Conservation (phyloP, 2,888 invertebrate genomes). For the Thumatha senex region DNA sequence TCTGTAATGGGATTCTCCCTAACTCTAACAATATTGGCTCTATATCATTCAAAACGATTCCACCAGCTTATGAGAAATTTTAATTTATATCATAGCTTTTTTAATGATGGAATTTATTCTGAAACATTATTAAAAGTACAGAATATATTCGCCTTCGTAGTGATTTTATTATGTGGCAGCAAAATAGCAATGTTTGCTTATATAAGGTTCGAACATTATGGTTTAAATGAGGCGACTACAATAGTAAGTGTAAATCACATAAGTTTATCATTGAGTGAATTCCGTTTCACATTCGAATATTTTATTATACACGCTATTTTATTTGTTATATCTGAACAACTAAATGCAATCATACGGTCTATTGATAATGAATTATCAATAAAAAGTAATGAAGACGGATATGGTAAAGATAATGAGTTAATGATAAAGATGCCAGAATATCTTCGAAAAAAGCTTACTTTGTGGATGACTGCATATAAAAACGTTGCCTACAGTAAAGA, state of each 20-base stretch:
- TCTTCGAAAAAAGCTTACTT: slow-evolving; percentile 21
- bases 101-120: slow-evolving; percentile 11
- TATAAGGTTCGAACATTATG: not conserved
- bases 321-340: slow-evolving; percentile 38
- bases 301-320: slow-evolving; percentile 32
- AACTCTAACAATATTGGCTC: slow-evolving; percentile 9
- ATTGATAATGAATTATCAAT: slow-evolving; percentile 20
- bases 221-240: not conserved
- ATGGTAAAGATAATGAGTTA: not conserved
- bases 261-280: slow-evolving; percentile 23
- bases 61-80: slow-evolving; percentile 20
- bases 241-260: not conserved
- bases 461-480: slow-evolving; percentile 42
- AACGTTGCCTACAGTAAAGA: slow-evolving; percentile 34
- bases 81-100: slow-evolving; percentile 13
- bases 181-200: not conserved
- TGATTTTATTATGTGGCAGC: not conserved
- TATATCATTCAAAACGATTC: slow-evolving; percentile 16
- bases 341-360: slow-evolving; percentile 32
- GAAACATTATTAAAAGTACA: slow-evolving; percentile 15
- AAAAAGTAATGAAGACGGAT: not conserved
- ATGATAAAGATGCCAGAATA: not conserved
- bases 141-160: slow-evolving; percentile 7
- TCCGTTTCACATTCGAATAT: slow-evolving; percentile 38
- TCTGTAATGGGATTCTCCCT: slow-evolving; percentile 14